phyloP scores from a whole-genome alignment of 2,888 invertebrate genomes.

The Selenia dentaria region DNA sequence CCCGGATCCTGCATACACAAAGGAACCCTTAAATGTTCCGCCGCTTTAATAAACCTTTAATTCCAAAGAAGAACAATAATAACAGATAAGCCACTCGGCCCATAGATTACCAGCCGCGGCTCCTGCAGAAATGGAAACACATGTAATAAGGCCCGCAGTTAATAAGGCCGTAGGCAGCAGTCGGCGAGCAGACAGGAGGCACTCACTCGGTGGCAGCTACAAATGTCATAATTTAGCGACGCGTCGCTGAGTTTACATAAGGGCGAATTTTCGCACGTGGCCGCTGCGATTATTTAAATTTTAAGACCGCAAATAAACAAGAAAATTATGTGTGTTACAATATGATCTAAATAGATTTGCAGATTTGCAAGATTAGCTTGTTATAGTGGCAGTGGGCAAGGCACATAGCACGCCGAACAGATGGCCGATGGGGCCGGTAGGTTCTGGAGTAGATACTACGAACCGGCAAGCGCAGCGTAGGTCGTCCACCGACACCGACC shows the following conservation, averaged over 20 bases:
- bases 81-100: conserved; percentile 8
- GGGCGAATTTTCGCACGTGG: neutral
- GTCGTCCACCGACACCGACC: too few species aligned
- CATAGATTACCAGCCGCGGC: conserved; percentile 2
- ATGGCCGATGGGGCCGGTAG: too few species aligned
- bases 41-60: conserved; percentile 1
- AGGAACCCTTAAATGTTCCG: neutral
- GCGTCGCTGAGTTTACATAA: conserved; percentile 30
- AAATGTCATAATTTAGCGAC: conserved; percentile 65
- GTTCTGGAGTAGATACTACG: too few species aligned
- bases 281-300: too few species aligned
- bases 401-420: too few species aligned
- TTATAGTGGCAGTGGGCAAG: too few species aligned
- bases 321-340: too few species aligned
- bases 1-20: too few species aligned
- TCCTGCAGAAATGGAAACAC: conserved; percentile 10
- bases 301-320: too few species aligned
- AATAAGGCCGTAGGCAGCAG: conserved; percentile 47
- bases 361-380: too few species aligned
- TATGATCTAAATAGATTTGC: too few species aligned
- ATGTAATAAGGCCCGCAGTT: conserved; percentile 33
- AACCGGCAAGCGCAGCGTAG: too few species aligned
- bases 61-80: conserved; percentile 4
- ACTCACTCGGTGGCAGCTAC: conserved; percentile 49
- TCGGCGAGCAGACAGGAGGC: conserved; percentile 23